Conservation (phyloP, 2,113 vertebrate species). For the Montifringilla adamsi region DNA sequence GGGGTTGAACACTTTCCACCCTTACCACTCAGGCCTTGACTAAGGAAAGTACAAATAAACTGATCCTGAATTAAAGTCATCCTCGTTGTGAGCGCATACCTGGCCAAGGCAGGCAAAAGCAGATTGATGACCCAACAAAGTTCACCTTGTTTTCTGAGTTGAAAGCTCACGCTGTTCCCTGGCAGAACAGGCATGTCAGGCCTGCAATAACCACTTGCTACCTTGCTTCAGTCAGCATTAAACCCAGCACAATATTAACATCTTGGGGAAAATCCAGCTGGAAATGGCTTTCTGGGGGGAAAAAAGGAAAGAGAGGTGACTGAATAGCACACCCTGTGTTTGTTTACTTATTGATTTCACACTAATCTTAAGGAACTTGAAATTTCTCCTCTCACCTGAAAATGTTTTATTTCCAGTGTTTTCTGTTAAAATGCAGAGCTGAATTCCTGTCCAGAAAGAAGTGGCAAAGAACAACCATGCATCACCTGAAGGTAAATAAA, state of each 20-base stretch:
- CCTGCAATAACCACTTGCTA: constrained; percentile 37
- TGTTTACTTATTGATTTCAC: background rate
- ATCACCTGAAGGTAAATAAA: background rate
- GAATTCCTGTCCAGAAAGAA: background rate
- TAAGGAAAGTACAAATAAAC: background rate
- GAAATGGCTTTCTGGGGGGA: background rate
- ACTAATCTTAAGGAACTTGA: background rate
- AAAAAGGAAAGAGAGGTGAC: background rate
- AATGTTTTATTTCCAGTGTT: background rate
- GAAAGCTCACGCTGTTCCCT: constrained; percentile 47
- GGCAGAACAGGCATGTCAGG: constrained; percentile 37
- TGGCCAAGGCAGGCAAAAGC: background rate
- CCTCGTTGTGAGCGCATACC: background rate
- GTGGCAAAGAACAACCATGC: background rate
- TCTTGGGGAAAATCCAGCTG: constrained; percentile 47
- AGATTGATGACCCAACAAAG: constrained; percentile 15
- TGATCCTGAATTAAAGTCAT: background rate
- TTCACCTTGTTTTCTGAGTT: constrained; percentile 31
- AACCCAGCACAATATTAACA: constrained; percentile 15
- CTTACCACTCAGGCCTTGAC: background rate
- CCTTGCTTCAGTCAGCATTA: constrained; percentile 2
- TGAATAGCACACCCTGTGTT: background rate
- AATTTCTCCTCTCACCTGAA: background rate
- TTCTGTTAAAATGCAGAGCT: background rate
- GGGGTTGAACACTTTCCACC: background rate